These are phyloP conservation scores for Characodon lateralis DNA, from an alignment of 2,797 vertebrate genomes.

Conservation along the genomic window DNA sequence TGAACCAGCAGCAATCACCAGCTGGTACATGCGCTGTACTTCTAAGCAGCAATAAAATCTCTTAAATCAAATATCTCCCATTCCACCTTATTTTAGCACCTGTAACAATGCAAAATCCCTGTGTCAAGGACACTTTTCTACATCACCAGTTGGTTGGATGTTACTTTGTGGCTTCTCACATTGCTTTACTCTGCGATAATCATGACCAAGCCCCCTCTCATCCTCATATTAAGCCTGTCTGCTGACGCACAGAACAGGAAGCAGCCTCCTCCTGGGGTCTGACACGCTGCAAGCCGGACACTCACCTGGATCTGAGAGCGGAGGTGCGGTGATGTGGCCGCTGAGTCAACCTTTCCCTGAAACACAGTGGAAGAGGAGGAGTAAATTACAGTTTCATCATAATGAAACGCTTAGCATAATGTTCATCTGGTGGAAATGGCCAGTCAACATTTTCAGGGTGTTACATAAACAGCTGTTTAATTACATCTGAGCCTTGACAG, in stretches of 20 bases:
- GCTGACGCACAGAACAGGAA: slow-evolving; percentile 52
- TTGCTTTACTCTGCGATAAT: slow-evolving; percentile 25
- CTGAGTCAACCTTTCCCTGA: slow-evolving; percentile 91
- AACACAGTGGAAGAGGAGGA: slow-evolving; percentile 43
- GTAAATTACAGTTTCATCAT: slow-evolving; percentile 55
- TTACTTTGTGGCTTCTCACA: slow-evolving; percentile 9
- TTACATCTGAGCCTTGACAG: neutral
- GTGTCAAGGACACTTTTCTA: slow-evolving; percentile 17
- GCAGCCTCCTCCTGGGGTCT: slow-evolving; percentile 34
- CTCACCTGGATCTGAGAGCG: slow-evolving; percentile 94
- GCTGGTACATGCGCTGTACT: neutral
- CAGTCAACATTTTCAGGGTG: neutral
- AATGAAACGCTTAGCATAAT: neutral
- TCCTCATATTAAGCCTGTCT: slow-evolving; percentile 36
- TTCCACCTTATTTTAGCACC: neutral
- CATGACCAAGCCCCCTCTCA: slow-evolving; percentile 32
- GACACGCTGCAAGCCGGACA: slow-evolving; percentile 43
- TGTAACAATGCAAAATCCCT: neutral
- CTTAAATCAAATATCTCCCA: neutral
- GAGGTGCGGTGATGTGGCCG: slow-evolving; percentile 88
- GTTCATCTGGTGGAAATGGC: neutral
- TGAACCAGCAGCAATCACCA: neutral
- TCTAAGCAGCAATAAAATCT: too few relatives aligned
- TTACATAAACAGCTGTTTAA: neutral
- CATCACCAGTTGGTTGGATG: neutral